These are phyloP conservation scores for Anguilla pacifica DNA, from an alignment of 2,797 vertebrate genomes.

Conservation along the genomic window DNA sequence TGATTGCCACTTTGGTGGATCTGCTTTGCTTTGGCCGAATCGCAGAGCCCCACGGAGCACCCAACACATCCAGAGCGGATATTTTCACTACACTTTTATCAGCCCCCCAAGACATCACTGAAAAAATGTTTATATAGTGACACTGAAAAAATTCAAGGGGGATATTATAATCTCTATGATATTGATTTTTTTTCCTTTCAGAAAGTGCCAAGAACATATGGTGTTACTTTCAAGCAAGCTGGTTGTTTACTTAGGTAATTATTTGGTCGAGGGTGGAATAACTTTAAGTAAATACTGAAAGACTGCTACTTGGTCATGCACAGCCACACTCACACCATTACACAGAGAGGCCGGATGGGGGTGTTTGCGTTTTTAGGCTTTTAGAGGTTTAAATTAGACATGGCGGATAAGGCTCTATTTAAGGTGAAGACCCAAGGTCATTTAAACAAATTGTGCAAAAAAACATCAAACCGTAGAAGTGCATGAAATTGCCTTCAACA, in stretches of 20 bases:
- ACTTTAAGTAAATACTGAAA: background rate
- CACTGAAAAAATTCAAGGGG: background rate
- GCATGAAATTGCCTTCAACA: too few species aligned
- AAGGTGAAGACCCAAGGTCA: too few species aligned
- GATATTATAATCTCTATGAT: background rate
- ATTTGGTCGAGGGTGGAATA: background rate
- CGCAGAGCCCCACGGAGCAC: conserved; percentile 20
- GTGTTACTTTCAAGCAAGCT: background rate
- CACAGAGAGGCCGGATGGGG: background rate
- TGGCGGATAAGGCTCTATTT: too few species aligned
- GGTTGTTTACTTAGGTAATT: background rate
- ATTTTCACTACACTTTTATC: conserved; percentile 22
- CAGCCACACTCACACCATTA: background rate
- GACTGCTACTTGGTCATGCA: background rate
- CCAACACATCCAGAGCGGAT: background rate
- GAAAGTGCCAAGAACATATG: background rate
- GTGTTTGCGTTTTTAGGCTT: background rate
- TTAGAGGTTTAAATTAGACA: too few species aligned
- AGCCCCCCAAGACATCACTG: conserved; percentile 5
- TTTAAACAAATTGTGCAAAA: too few species aligned
- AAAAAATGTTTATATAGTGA: conserved; percentile 32
- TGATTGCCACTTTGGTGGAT: conserved; percentile 40
- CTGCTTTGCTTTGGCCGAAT: conserved; percentile 43
- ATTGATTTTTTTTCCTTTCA: background rate
- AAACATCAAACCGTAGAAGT: too few species aligned